Evolutionary conservation across 2,888 invertebrate species (phyloP), one percentile per base, ranked within the genome.

Genomic region (Drosophila nigricruria): DNA sequence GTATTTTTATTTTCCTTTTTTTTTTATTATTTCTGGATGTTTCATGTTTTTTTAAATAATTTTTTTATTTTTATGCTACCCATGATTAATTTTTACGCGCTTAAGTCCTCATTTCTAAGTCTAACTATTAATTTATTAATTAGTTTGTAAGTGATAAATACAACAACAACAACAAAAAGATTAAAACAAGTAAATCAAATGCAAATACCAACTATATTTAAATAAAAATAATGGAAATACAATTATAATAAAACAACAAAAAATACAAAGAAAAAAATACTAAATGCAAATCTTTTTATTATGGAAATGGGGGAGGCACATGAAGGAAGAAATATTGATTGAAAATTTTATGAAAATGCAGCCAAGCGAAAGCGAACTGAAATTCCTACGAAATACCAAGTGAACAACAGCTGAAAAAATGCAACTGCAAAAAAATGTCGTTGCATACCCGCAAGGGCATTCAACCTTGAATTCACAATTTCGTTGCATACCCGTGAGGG

Each of bases 111-210:
- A 74, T 83, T 75, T 78, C 73, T 90, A 90, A 90, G 87, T 77
- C 77, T 90, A 87, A 87, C 77, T 88, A 89, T 80, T 88, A 89
- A 88, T 90, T 88, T 88, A 88, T 88, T 88, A 90, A 90, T 88
- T 88, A 88, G 88, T 88, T 82, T 60, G 88, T 90, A 88, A 83
- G 88, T 52, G 64, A 81, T 71, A 69, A 65, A 59, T 49, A 49
- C 70, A 73, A 72, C 67, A 70, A 54, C 47, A 64, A n/a, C n/a
- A n/a, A n/a, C n/a, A n/a, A n/a, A 73, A 77, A 50, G 75, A 64
- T 69, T 76, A 76, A 75, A 70, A 73, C 69, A 73, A 76, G 50
- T 68, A 80, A 77, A 87, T 69, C 72, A 88, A 88, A 85, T 88
- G 73, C 68, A 76, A 88, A 80, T 82, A 67, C 73, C 72, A 81